Evolutionary conservation across 2,888 invertebrate genomes (phyloP).

Genomic region (Alcis repandata): DNA sequence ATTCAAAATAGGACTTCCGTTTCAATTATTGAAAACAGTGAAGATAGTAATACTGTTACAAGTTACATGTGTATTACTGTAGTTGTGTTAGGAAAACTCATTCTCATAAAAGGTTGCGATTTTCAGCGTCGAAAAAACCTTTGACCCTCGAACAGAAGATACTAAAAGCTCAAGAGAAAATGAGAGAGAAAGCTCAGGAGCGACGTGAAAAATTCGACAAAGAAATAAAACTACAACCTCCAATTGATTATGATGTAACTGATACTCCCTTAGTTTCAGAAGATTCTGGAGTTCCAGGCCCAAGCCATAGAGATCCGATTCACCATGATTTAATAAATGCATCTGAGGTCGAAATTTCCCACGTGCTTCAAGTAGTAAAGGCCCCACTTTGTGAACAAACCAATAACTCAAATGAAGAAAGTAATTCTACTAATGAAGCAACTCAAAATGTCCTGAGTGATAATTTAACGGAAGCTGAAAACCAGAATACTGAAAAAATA

Average conservation of each 20-base stretch:
- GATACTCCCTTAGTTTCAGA: slow-evolving; percentile 9
- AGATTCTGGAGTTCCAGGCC: slow-evolving; percentile 21
- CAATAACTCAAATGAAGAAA: neutral
- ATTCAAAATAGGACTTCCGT: too few species aligned
- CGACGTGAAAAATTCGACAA: slow-evolving; percentile 53
- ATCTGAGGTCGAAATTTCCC: slow-evolving; percentile 60
- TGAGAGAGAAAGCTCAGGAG: slow-evolving; percentile 64
- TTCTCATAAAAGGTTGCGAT: neutral
- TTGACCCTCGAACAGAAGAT: slow-evolving; percentile 71
- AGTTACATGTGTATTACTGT: too few species aligned
- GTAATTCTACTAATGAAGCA: neutral
- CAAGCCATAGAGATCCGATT: slow-evolving; percentile 44
- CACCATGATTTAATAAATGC: slow-evolving; percentile 50
- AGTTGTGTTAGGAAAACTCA: too few species aligned
- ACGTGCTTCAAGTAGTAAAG: slow-evolving; percentile 37
- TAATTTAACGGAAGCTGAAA: neutral
- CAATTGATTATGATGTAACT: slow-evolving; percentile 14
- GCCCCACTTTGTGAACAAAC: slow-evolving; percentile 12
- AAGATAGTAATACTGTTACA: too few species aligned
- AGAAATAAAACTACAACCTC: slow-evolving; percentile 32
- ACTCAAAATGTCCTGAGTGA: neutral
- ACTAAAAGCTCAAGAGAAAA: slow-evolving; percentile 65
- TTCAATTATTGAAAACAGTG: too few species aligned
- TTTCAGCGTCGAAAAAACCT: slow-evolving; percentile 61
- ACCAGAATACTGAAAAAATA: neutral